Evolutionary conservation across 2,888 invertebrate species (phyloP).

Genomic region (Netelia melanura): DNA sequence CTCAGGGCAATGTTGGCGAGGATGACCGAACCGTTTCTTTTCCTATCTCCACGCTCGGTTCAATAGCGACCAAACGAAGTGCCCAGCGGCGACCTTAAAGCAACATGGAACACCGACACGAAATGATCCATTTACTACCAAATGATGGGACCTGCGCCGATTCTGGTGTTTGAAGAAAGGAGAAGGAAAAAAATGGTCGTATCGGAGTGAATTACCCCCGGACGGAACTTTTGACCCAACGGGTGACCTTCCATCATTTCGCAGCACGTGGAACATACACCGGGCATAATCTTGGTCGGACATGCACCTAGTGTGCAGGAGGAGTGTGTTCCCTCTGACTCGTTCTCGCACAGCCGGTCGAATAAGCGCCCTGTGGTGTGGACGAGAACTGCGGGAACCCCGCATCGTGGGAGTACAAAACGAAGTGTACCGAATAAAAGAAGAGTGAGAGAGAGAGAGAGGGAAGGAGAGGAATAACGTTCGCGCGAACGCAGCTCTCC

Average conservation of each 20-base stretch:
- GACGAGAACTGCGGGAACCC: conserved; percentile 53
- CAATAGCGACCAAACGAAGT: background rate
- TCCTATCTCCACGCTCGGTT: conserved; percentile 18
- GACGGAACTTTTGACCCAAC: conserved; percentile 40
- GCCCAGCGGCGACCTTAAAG: conserved; percentile 7
- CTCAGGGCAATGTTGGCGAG: conserved; percentile 19
- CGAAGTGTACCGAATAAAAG: conserved; percentile 64
- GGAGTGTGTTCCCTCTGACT: conserved; percentile 38
- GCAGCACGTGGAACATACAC: conserved; percentile 44
- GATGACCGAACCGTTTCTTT: conserved; percentile 51
- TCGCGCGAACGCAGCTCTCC: conserved; percentile 61
- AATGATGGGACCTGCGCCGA: conserved; percentile 6
- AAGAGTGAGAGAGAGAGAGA: background rate
- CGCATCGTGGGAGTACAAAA: conserved; percentile 68
- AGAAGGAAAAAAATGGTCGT: conserved; percentile 19
- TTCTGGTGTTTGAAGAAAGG: background rate
- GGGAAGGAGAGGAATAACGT: conserved; percentile 23
- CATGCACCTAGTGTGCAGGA: conserved; percentile 59
- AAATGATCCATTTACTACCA: conserved; percentile 33
- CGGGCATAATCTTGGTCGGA: conserved; percentile 48
- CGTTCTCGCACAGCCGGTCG: conserved; percentile 38
- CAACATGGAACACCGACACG: conserved; percentile 19
- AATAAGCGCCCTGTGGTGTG: conserved; percentile 64
- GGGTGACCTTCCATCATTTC: conserved; percentile 62
- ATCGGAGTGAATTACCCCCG: conserved; percentile 31